Base-by-base conservation (phyloP, 2,888 invertebrate genomes). In the Mechanitis mazaeus region DNA sequence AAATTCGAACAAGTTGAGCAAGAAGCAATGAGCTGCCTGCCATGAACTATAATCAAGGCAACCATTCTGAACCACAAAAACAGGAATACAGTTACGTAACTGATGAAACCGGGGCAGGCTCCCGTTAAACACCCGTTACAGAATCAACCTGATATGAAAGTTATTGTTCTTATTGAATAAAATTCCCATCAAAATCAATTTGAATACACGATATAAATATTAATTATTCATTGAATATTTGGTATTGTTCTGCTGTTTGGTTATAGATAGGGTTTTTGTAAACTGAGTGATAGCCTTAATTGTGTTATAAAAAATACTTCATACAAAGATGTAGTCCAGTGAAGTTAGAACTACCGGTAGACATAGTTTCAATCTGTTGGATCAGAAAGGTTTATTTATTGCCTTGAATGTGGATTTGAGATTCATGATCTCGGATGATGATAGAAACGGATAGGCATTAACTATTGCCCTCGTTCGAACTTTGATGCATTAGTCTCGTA, bases 91-190 rank as follows among this genome's bases (percentile, higher is more conserved):
- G 73, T 72, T 73, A 72, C 70, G 67, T 68, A 70, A 71, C 66
- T 65, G 71, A 64, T 42, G 59, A 65, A 74, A 81, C 76, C 75
- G 75, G 80, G 73, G 71, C 76, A 65, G 63, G 67, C 74, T 76
- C 77, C 85, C 84, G 85, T 85, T 84, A 83, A 72, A 64, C 68
- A 77, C 85, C 20, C 80, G 85, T 81, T 83, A 83, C 69, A 69
- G 72, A 76, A 78, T 79, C 72, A 61, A 64, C 70, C 75, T 50
- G 7, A 50, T 31, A 50, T 31, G 31, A 31, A 31, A 50, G 6
- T 20, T 50, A 11, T 31, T 50, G 28, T 50, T 50, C 35, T 35
- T 5, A 50, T 50, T 31, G 4, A 50, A 31, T 9, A 31, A 5
- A 50, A 6, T 50, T 50, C 2, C 5, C 7, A 50, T 50, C 50